Conservation (phyloP, 2,888 invertebrate genomes). For the Ephialtes manifestator region DNA sequence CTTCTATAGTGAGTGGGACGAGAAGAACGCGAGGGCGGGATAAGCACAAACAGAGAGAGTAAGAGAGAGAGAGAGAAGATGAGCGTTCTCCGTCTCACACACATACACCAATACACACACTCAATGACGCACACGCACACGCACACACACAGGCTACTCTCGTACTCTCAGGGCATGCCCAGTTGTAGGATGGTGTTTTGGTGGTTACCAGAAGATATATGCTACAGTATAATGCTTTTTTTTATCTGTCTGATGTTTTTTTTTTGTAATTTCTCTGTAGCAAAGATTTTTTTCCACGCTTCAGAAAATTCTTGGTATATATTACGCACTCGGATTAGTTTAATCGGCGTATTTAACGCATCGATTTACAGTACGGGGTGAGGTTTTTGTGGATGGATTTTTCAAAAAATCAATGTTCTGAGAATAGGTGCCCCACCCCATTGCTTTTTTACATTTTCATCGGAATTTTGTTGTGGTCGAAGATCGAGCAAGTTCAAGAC, state of each 20-base stretch:
- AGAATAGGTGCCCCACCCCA: background rate
- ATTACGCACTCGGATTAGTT: slow-evolving; percentile 30
- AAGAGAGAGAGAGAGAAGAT: slow-evolving; percentile 25
- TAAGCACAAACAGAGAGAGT: background rate
- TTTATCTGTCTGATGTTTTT: slow-evolving; percentile 42
- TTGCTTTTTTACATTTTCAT: background rate
- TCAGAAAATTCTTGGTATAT: slow-evolving; percentile 19
- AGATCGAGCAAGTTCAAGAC: background rate
- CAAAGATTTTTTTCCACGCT: slow-evolving; percentile 19
- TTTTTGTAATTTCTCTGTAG: slow-evolving; percentile 45
- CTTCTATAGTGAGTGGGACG: slow-evolving; percentile 29
- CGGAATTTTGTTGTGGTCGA: background rate
- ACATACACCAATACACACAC: slow-evolving; percentile 59
- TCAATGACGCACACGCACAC: slow-evolving; percentile 31
- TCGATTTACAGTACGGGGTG: slow-evolving; percentile 4
- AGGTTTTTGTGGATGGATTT: background rate
- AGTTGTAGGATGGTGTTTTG: slow-evolving; percentile 85
- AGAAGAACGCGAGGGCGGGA: slow-evolving; percentile 41
- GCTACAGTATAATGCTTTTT: slow-evolving; percentile 45
- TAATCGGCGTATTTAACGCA: slow-evolving; percentile 14
- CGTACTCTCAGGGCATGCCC: slow-evolving; percentile 86
- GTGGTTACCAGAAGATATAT: slow-evolving; percentile 58
- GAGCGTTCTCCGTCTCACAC: slow-evolving; percentile 18
- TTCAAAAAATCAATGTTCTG: background rate
- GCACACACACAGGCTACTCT: slow-evolving; percentile 82